These are phyloP conservation scores for Bothrops alternatus DNA, from an alignment of 2,797 vertebrate species.

Conservation along the genomic window DNA sequence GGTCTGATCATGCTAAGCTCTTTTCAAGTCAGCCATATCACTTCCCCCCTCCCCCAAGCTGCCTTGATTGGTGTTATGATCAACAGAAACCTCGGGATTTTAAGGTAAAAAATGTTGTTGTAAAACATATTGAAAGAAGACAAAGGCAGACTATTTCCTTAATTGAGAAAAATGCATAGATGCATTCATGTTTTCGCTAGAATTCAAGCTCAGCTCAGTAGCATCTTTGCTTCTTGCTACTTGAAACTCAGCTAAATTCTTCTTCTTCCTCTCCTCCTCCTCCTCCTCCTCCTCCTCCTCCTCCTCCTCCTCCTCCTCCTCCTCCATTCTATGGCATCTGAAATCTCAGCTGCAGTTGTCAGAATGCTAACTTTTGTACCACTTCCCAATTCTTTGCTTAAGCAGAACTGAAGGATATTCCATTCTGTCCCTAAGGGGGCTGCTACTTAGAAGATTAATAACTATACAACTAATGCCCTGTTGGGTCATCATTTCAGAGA, in stretches of 20 bases:
- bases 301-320: too few species aligned
- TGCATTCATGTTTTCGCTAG: background rate
- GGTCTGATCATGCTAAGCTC: background rate
- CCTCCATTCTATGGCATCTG: background rate
- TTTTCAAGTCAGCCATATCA: background rate
- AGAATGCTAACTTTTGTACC: background rate
- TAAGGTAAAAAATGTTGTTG: background rate
- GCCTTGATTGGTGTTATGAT: background rate
- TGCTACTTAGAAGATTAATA: slow-evolving; percentile 3
- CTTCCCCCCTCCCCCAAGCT: background rate
- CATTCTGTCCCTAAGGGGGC: slow-evolving; percentile 21
- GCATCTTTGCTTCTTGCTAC: background rate
- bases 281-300: too few species aligned
- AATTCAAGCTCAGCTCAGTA: background rate
- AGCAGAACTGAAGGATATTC: background rate
- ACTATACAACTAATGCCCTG: background rate
- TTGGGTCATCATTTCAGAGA: background rate
- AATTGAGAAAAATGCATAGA: background rate
- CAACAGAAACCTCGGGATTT: background rate
- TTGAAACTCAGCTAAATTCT: background rate
- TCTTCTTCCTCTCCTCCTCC: background rate
- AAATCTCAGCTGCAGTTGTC: background rate
- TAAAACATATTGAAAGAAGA: background rate
- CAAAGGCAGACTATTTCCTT: background rate
- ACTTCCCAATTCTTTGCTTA: background rate